Percentiles rank a stretch among this genome's conserved stretches.
These are phyloP conservation scores for Ornithoptera priamus DNA, from an alignment of 2,888 invertebrate genomes.

Conservation along the genomic window DNA sequence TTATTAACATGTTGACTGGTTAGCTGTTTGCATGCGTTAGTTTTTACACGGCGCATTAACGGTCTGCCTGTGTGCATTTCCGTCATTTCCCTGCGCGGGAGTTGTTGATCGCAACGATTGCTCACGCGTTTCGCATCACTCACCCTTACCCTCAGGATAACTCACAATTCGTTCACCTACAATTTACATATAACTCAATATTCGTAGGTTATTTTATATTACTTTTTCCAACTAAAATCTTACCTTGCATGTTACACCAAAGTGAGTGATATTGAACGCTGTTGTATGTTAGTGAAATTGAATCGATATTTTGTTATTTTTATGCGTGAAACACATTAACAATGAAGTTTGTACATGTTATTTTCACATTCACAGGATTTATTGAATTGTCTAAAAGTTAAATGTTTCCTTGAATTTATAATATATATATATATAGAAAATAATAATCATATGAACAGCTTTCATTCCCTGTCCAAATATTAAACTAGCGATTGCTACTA, in stretches of 20 bases:
- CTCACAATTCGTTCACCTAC: slow-evolving; percentile 69
- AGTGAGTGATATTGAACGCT: no score
- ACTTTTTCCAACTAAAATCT: slow-evolving; percentile 61
- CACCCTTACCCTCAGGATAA: slow-evolving; percentile 68
- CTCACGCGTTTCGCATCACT: slow-evolving; percentile 79
- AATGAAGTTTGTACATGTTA: no score
- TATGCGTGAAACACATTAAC: no score
- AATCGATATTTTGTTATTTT: no score
- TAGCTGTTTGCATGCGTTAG: slow-evolving; percentile 37
- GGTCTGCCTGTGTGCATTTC: slow-evolving; percentile 54
- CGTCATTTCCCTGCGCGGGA: slow-evolving; percentile 72
- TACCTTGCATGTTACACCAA: slow-evolving; percentile 30
- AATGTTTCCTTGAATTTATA: background rate
- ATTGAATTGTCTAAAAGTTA: no score
- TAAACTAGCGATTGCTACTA: background rate
- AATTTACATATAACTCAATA: slow-evolving; percentile 70
- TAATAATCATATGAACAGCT: slow-evolving; percentile 6
- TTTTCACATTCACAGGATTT: no score
- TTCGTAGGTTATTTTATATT: slow-evolving; percentile 51
- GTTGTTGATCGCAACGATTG: slow-evolving; percentile 75
- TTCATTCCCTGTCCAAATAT: background rate
- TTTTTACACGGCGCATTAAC: slow-evolving; percentile 30
- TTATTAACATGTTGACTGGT: slow-evolving; percentile 32
- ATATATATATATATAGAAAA: background rate
- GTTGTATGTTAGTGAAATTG: no score